Base-by-base conservation (phyloP, 2,797 vertebrate species). In the Huso huso region DNA sequence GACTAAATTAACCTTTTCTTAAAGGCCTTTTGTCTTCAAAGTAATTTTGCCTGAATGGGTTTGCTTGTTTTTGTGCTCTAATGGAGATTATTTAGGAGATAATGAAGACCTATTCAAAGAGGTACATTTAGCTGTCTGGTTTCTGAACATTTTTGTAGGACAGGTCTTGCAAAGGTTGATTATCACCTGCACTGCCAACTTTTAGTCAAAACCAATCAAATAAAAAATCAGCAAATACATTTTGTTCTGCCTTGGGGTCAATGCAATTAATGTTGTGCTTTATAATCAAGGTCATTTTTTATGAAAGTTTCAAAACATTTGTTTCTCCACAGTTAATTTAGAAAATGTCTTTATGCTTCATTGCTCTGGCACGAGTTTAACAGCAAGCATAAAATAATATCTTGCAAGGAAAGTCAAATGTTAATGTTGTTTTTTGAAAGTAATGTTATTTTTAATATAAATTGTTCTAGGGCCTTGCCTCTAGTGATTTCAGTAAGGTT, bases 31-130 rank as follows among this genome's bases (percentile, higher is more conserved):
- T 10, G 49, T 23, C 59, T 23, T 18, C 48, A 55, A 65, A 70
- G 64, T 66, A 70, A 70, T 70, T 66, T 61, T 50, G 37, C 62
- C 48, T 49, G 53, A 70, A 66, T 70, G 2, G 53, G 64, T 61
- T 51, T 66, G 48, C 61, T 70, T 62, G 50, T 6, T n/a, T n/a
- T n/a, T 62, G 15, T 70, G 23, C 50, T 49, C 57, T 70, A 70
- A 70, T 70, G 51, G 37, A 37, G 37, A 37, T 37, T 4, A 55
- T 37, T 62, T 60, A 48, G 51, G n/a, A 49, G 49, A 12, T 55
- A 65, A 37, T 37, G 37, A 37, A 37, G 37, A 37, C 37, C 37
- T 5, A 37, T 37, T 37, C 37, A 62, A 61, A 51, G 50, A 48
- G 10, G 4, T 37, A 48, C 18, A 62, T 10, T 23, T 23, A 62